Conservation (phyloP, 23 tunicate species). For the Trididemnum clinides region DNA sequence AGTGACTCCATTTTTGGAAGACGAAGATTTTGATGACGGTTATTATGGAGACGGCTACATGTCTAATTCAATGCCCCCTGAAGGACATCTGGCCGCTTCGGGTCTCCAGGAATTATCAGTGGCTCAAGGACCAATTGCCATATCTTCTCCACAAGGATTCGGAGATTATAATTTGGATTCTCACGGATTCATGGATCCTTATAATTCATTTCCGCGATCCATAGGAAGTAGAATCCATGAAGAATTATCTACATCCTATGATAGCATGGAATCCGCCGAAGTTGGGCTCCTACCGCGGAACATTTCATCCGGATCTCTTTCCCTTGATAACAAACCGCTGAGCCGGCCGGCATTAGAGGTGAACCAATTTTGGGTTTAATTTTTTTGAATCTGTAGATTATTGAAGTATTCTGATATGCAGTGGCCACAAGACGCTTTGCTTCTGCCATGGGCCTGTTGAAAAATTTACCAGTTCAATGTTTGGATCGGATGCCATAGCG, state of each 20-base stretch:
- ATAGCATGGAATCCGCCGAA: neutral
- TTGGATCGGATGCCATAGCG: too few relatives aligned
- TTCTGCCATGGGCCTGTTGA: too few relatives aligned
- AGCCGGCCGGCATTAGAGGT: neutral
- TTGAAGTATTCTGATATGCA: too few relatives aligned
- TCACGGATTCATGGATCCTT: neutral
- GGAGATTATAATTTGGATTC: neutral
- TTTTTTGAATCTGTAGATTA: too few relatives aligned
- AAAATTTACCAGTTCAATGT: too few relatives aligned
- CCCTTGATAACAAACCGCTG: neutral
- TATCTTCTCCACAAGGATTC: neutral
- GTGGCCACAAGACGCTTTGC: too few relatives aligned
- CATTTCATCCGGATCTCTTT: neutral
- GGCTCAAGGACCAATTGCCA: neutral
- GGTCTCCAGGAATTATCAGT: conserved; percentile 15
- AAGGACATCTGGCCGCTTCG: conserved; percentile 23
- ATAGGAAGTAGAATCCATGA: neutral
- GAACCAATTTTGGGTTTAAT: conserved; percentile 17
- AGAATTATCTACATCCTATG: neutral
- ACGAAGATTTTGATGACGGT: conserved; percentile 14
- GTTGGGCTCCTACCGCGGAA: neutral
- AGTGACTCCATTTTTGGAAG: neutral
- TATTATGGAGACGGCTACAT: conserved; percentile 31
- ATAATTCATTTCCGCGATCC: neutral
- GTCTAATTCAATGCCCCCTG: conserved; percentile 65